Evolutionary conservation across 2,888 invertebrate genomes (phyloP).

Genomic region (Pheosia gnoma): DNA sequence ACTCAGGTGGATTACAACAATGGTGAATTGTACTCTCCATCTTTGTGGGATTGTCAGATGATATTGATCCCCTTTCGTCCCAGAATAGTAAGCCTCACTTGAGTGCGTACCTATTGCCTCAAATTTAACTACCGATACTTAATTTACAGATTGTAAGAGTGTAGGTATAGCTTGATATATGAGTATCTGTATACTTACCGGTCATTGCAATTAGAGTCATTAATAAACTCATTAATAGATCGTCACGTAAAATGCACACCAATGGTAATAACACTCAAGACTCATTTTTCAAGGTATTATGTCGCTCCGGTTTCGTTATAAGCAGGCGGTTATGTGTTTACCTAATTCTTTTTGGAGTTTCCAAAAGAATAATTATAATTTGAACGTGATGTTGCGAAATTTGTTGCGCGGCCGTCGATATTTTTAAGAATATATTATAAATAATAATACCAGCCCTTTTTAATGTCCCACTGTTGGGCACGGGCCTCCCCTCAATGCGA

Average conservation of each 20-base stretch:
- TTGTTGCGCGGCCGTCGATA: no score
- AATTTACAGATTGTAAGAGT: not conserved
- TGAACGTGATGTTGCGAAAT: not conserved
- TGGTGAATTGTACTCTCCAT: no score
- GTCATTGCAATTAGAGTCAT: not conserved
- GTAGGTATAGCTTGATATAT: not conserved
- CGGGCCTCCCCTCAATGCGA: no score
- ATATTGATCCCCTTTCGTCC: not conserved
- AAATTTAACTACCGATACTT: not conserved
- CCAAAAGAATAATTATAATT: not conserved
- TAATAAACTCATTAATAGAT: not conserved
- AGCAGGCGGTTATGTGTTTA: not conserved
- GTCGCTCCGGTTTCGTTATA: not conserved
- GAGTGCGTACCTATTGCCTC: not conserved
- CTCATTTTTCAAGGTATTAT: slow-evolving; percentile 2
- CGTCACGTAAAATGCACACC: not conserved
- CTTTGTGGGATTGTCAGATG: no score
- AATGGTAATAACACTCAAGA: not conserved
- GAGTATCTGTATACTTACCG: not conserved
- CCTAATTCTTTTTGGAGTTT: not conserved
- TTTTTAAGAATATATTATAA: no score
- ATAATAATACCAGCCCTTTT: no score
- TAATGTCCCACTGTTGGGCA: no score
- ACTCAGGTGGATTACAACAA: no score
- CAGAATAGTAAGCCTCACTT: not conserved